These are phyloP conservation scores for Meta bourneti DNA, from an alignment of 2,888 invertebrate species.

Conservation along the genomic window DNA sequence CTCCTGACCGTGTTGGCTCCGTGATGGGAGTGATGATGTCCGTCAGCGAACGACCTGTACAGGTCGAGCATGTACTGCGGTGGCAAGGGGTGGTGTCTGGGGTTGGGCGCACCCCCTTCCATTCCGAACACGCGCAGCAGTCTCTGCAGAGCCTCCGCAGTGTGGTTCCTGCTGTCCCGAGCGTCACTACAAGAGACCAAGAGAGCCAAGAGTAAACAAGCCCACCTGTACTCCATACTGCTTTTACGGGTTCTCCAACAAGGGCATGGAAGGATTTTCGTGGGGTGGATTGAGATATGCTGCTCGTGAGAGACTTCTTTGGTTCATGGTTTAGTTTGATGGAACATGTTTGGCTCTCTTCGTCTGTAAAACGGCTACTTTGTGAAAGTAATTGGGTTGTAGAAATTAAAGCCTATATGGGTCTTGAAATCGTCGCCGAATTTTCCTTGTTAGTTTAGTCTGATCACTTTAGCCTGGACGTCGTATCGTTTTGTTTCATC, in stretches of 20 bases:
- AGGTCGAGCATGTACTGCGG: conserved; percentile 84
- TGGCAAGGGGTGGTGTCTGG: conserved; percentile 79
- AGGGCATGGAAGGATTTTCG: background rate
- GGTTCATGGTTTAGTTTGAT: too few relatives aligned
- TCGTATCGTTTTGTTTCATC: too few relatives aligned
- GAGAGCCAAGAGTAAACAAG: background rate
- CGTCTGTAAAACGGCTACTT: background rate
- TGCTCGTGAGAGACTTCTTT: background rate
- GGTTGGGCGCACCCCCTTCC: conserved; percentile 64
- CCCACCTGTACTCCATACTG: background rate
- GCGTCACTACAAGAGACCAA: background rate
- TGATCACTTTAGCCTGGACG: too few relatives aligned
- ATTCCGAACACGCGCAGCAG: conserved; percentile 76
- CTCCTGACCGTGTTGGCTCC: conserved; percentile 83
- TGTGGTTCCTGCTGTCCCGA: conserved; percentile 2
- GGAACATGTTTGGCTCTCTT: background rate
- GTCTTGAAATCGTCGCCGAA: background rate
- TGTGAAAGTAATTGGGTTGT: background rate
- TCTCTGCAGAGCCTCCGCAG: conserved; percentile 54
- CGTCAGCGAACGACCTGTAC: conserved; percentile 81
- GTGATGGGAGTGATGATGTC: conserved; percentile 82
- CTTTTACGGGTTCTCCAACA: background rate
- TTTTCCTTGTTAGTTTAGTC: too few relatives aligned
- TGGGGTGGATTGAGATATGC: background rate
- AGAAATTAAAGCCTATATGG: background rate